Evolutionary conservation across 2,797 vertebrate genomes (phyloP), one percentile per base, ranked within the genome.

Genomic region (Coendou prehensilis): DNA sequence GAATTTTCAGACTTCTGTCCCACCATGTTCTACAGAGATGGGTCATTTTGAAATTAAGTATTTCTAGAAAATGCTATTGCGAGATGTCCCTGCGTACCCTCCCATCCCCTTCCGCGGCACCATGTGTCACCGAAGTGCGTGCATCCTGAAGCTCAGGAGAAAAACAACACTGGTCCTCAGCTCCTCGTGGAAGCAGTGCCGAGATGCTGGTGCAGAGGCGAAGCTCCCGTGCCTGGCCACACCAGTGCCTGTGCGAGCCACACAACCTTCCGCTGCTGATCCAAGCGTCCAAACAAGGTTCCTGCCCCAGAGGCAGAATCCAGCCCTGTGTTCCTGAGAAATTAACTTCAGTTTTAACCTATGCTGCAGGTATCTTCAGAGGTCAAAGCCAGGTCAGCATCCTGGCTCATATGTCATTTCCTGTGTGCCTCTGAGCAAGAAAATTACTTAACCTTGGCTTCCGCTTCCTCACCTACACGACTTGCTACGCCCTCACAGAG

Each of bases 11-110:
- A 59, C 18, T 59, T 85, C 59, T 41, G 3, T 28, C 47, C 73
- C 54, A 54, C 30, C 22, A 33, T 11, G 7, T 33, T 15, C 28
- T 15, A 45, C 59, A 83, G 20, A 71, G 28, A 88, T 54, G 69
- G 71, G 57, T 56, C 33, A 69, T 33, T 93, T 64, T 81, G 54
- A 92, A 89, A 94, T 41, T 8, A 45, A 50, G 45, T 28, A 76
- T 50, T 87, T 96, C 89, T 79, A 78, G 64, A 78, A 88, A 89
- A 52, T 33, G 7, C 78, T 14, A n/a, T 50, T 82, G 90, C 28
- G 92, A 83, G 54, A 80, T 37, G 9, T 63, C 45, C 30, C 69
- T 7, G 37, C 54, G 37, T 63, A 69, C 23, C 1, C 1, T 17
- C 50, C 30, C 6, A 33, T 11, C 18, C 73, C 28, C 82, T 93